phyloP scores from a whole-genome alignment of 2,888 invertebrate species.

The Lissocephala sabroskyi region DNA sequence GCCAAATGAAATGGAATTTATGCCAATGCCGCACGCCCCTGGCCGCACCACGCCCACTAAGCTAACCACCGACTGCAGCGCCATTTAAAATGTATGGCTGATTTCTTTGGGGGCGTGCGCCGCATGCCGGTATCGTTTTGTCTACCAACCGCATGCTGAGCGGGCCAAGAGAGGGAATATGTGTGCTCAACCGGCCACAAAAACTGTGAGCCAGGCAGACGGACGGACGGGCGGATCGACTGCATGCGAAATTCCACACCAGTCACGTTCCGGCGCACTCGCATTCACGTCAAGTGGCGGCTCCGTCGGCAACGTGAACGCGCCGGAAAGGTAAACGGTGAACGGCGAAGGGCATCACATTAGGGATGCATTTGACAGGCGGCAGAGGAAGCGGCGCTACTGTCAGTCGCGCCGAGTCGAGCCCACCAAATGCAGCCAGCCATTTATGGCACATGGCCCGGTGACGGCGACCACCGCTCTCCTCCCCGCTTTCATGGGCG shows the following conservation, averaged over 20 bases:
- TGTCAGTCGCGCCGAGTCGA: too few relatives aligned
- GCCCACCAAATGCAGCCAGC: slow-evolving; percentile 1
- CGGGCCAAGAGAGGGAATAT: neutral
- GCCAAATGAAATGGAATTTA: slow-evolving; percentile 56
- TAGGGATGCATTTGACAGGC: slow-evolving; percentile 8
- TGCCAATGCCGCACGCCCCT: slow-evolving; percentile 34
- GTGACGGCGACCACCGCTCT: too few relatives aligned
- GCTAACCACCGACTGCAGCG: slow-evolving; percentile 7
- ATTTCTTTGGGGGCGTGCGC: slow-evolving; percentile 33
- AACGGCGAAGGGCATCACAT: neutral
- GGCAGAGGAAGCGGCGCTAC: too few relatives aligned
- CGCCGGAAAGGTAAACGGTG: too few relatives aligned
- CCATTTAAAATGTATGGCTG: slow-evolving; percentile 35
- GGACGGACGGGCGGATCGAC: neutral
- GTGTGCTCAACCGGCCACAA: slow-evolving; percentile 18
- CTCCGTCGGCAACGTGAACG: neutral
- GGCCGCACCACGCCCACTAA: neutral
- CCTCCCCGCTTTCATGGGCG: too few relatives aligned
- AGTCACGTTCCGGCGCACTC: slow-evolving; percentile 7
- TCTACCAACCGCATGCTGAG: too few relatives aligned
- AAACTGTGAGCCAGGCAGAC: slow-evolving; percentile 12
- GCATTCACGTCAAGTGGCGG: slow-evolving; percentile 2
- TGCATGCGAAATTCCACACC: slow-evolving; percentile 8
- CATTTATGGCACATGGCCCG: too few relatives aligned
- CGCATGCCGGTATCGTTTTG: neutral